phyloP scores from a whole-genome alignment of 2,113 vertebrate genomes.

The Perca flavescens region DNA sequence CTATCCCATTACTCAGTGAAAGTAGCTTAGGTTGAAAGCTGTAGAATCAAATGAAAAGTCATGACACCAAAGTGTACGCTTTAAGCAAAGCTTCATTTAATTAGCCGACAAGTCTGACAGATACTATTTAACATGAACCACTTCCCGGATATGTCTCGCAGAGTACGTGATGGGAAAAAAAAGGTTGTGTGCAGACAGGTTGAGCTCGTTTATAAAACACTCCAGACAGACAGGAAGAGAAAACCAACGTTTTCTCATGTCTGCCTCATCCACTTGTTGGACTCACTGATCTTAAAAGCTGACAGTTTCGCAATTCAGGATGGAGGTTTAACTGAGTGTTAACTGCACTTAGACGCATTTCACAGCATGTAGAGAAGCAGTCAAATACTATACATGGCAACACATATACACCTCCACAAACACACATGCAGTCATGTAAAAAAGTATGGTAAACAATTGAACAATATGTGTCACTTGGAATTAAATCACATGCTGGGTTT shows the following conservation, averaged over 20 bases:
- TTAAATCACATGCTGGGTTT: background rate
- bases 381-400: background rate
- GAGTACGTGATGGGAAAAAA: slow-evolving; percentile 56
- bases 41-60: slow-evolving; percentile 64
- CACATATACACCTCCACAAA: slow-evolving; percentile 8
- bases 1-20: slow-evolving; percentile 27
- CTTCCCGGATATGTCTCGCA: slow-evolving; percentile 59
- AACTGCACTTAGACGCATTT: slow-evolving; percentile 41
- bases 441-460: background rate
- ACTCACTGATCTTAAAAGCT: slow-evolving; percentile 57
- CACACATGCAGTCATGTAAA: background rate
- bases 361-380: slow-evolving; percentile 2
- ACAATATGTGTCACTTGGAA: background rate
- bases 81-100: slow-evolving; percentile 74
- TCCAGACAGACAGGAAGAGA: slow-evolving; percentile 60
- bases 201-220: slow-evolving; percentile 69
- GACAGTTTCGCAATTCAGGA: slow-evolving; percentile 44
- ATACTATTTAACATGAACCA: slow-evolving; percentile 76
- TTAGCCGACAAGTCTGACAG: slow-evolving; percentile 76
- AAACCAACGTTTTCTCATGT: slow-evolving; percentile 52
- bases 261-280: slow-evolving; percentile 67
- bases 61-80: slow-evolving; percentile 57
- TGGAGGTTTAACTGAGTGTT: slow-evolving; percentile 53
- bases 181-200: slow-evolving; percentile 57
- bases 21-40: slow-evolving; percentile 57